Evolutionary conservation across 1,140 invertebrate genomes (phyloP), one percentile per base, ranked within the genome.

Genomic region (Drosophila carrolli): DNA sequence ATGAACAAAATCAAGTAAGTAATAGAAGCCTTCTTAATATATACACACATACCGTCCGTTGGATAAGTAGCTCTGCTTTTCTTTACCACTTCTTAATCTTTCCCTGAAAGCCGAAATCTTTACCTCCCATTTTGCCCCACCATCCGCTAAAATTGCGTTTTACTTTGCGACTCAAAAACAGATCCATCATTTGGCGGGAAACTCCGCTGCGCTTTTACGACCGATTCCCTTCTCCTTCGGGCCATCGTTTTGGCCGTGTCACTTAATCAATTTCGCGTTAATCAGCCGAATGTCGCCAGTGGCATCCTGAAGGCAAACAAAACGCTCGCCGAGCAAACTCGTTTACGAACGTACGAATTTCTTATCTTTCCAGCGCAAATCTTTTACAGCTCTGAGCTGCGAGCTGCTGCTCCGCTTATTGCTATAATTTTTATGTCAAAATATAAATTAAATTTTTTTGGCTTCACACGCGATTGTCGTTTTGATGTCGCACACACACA

Each of bases 401-500:
- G 40, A 27, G 60, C 43, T 59, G 57, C 65, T 68, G 43, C 41
- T 67, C 73, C 27, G 72, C 83, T 88, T 88, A 86, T 88, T 88
- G 83, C 83, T 88, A 88, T 89, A 88, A 88, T 88, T 88, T 88
- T 89, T 89, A 88, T 88, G 83, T 88, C 83, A 88, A 88, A 88
- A 88, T 89, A 88, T 89, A 89, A 88, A 88, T 89, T 89, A 89
- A 88, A 88, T 89, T 86, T 88, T 89, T 88, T 71, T 55, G 51
- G 72, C 84, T 83, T 89, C 84, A 89, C 83, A 88, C 83, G 83
- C 83, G 83, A 80, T 88, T 89, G 84, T 88, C 83, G 80, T 88
- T 88, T 88, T 88, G 84, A 88, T 88, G 83, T 88, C 79, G 61
- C 72, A 89, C 67, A 77, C 60, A 29, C 75, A 51, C 53, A n/a